Conservation (phyloP, 2,113 vertebrate species). For the Sturnira hondurensis region DNA sequence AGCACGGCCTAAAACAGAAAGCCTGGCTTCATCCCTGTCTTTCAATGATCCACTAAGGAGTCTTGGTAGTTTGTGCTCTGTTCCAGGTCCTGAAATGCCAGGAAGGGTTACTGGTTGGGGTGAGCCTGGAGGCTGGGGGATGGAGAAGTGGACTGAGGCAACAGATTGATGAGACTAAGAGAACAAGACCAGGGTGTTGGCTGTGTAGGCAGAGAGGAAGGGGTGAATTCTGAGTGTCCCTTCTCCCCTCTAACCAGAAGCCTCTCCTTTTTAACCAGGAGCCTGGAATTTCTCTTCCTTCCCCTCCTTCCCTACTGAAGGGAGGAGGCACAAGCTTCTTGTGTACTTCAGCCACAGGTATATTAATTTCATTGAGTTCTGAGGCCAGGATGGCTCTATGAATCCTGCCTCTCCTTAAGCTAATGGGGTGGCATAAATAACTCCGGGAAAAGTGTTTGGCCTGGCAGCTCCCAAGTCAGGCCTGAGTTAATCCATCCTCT, state of each 20-base stretch:
- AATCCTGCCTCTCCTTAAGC: conserved; percentile 72
- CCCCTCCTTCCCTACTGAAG: neutral
- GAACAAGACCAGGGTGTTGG: neutral
- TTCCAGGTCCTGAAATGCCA: neutral
- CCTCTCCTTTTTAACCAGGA: neutral
- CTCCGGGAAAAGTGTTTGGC: conserved; percentile 26
- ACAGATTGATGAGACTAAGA: neutral
- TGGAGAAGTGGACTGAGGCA: neutral
- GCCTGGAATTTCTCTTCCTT: neutral
- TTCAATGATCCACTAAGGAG: neutral
- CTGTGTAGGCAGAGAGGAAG: neutral
- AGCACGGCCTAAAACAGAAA: neutral
- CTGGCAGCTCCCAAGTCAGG: conserved; percentile 40
- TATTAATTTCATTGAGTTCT: conserved; percentile 75
- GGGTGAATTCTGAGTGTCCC: neutral
- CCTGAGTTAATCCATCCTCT: conserved; percentile 59
- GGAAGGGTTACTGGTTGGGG: fast-evolving
- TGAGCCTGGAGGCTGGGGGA: neutral
- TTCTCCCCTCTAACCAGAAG: neutral
- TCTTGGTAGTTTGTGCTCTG: neutral
- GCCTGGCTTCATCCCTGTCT: fast-evolving
- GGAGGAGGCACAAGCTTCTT: conserved; percentile 41
- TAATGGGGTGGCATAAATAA: conserved; percentile 79
- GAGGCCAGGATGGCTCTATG: conserved; percentile 65
- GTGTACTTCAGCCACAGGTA: conserved; percentile 70